Percentiles rank a stretch among this genome's conserved stretches.
These are phyloP conservation scores for Heteromyza rotundicornis DNA, from an alignment of 2,888 invertebrate species.

Conservation along the genomic window DNA sequence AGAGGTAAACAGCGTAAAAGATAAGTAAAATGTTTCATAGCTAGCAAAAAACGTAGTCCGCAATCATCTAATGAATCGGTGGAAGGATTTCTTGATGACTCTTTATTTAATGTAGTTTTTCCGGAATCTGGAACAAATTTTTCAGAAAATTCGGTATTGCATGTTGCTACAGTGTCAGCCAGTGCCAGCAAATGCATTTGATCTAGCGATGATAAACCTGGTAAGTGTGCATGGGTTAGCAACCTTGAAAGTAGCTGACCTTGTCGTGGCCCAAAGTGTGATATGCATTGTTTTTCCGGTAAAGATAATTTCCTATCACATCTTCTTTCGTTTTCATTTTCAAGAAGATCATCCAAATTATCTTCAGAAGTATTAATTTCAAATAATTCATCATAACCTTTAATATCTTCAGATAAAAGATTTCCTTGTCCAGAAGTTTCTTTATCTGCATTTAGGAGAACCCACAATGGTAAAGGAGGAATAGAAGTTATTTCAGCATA, in stretches of 20 bases:
- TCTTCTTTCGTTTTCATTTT: conserved; percentile 75
- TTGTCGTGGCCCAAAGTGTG: conserved; percentile 87
- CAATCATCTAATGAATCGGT: conserved; percentile 94
- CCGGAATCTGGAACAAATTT: conserved; percentile 75
- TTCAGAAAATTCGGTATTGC: conserved; percentile 87
- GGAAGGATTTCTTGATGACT: conserved; percentile 66
- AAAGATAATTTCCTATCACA: conserved; percentile 71
- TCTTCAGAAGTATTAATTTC: conserved; percentile 83
- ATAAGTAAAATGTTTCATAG: conserved; percentile 98
- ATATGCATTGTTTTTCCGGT: conserved; percentile 76
- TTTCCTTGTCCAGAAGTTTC: conserved; percentile 67
- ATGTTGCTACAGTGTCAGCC: conserved; percentile 96
- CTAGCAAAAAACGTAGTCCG: conserved; percentile 91
- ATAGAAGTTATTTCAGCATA: conserved; percentile 98
- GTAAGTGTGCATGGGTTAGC: conserved; percentile 92
- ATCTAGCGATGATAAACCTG: conserved; percentile 93
- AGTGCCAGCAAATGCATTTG: conserved; percentile 99
- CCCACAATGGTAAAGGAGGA: conserved; percentile 96
- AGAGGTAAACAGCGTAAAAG: conserved; percentile 90
- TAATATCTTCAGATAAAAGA: conserved; percentile 42
- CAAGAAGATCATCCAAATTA: conserved; percentile 78
- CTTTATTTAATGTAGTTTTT: conserved; percentile 72
- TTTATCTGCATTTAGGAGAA: conserved; percentile 91
- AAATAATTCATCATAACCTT: conserved; percentile 91
- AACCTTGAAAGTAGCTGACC: conserved; percentile 85